phyloP scores from a whole-genome alignment of 2,888 invertebrate genomes.

The Apodemia zela region DNA sequence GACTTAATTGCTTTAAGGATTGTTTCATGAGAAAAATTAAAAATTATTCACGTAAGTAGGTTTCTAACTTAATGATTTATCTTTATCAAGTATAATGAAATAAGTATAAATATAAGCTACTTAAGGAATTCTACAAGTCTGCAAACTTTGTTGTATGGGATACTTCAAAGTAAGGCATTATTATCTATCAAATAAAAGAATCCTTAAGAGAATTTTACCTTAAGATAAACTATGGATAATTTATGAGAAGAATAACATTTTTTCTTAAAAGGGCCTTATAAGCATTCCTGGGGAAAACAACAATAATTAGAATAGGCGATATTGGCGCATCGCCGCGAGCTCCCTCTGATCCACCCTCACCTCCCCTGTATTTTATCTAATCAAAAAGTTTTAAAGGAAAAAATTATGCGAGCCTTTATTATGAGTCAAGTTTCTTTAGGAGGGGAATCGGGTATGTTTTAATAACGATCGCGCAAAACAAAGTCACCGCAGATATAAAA shows the following conservation, averaged over 20 bases:
- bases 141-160: no score
- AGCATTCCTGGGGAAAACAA: slow-evolving; percentile 45
- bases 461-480: slow-evolving; percentile 70
- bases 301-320: slow-evolving; percentile 78
- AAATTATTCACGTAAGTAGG: no score
- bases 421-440: slow-evolving; percentile 76
- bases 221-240: background rate
- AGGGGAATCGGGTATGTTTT: slow-evolving; percentile 77
- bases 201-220: background rate
- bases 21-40: no score
- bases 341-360: slow-evolving; percentile 51
- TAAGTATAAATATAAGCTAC: no score
- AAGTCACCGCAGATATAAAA: slow-evolving; percentile 30
- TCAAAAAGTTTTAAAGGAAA: slow-evolving; percentile 82
- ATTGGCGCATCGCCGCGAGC: slow-evolving; percentile 69
- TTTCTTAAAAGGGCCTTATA: slow-evolving; percentile 13
- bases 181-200: no score
- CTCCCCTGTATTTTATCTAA: slow-evolving; percentile 81
- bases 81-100: no score
- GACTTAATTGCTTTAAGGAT: no score
- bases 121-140: no score
- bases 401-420: slow-evolving; percentile 80
- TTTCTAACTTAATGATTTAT: no score
- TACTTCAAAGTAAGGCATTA: no score
- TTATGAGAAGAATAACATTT: slow-evolving; percentile 7